Conservation (phyloP, 2,797 vertebrate species). For the Galagoides demidoff region DNA sequence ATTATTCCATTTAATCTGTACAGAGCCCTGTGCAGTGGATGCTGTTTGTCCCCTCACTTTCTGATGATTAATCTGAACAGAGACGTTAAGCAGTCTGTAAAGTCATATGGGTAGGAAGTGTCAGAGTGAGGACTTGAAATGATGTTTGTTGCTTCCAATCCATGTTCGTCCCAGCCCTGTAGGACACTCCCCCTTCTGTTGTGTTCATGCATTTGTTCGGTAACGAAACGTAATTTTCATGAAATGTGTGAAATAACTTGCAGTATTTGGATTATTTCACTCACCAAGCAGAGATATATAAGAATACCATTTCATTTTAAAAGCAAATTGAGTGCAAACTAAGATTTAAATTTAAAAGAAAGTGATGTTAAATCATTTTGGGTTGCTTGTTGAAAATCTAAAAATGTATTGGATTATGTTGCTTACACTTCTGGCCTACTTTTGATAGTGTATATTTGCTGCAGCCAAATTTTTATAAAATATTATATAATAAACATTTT, state of each 20-base stretch:
- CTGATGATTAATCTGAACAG: background rate
- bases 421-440: background rate
- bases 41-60: background rate
- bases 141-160: background rate
- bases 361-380: background rate
- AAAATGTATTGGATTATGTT: background rate
- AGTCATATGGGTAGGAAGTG: background rate
- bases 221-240: background rate
- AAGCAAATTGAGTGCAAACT: background rate
- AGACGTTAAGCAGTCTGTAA: background rate
- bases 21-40: background rate
- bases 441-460: background rate
- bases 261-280: background rate
- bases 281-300: background rate
- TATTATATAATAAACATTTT: conserved; percentile 23
- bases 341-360: background rate
- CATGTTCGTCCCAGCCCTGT: background rate
- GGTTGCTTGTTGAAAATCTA: background rate
- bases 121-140: background rate
- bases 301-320: background rate
- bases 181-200: background rate
- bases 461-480: conserved; percentile 41
- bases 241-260: background rate
- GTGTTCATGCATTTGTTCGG: background rate
- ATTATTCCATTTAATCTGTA: background rate